A percentile compares a stretch with the other conserved stretches of the same genome.
phyloP scores from a whole-genome alignment of 2,797 vertebrate genomes.

The Enteromius afrohamiltoni region DNA sequence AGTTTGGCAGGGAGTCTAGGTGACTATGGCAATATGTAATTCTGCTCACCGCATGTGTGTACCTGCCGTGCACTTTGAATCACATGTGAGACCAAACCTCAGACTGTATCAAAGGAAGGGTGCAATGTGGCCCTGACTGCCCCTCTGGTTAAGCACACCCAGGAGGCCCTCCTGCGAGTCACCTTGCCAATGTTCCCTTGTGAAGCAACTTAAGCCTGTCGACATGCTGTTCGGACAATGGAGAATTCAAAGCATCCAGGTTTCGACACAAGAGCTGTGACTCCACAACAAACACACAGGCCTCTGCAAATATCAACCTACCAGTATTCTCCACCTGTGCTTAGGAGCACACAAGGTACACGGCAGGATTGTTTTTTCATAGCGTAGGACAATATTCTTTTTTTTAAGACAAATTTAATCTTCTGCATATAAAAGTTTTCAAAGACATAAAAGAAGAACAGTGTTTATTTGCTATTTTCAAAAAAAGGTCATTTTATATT shows the following conservation, averaged over 20 bases:
- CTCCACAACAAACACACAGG: constrained; percentile 88
- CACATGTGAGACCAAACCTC: constrained; percentile 69
- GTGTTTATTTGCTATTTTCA: constrained; percentile 41
- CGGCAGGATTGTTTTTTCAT: constrained; percentile 79
- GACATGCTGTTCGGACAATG: constrained; percentile 85
- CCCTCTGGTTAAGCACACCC: constrained; percentile 75
- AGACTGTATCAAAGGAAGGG: constrained; percentile 69
- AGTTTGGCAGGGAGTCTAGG: constrained; percentile 64
- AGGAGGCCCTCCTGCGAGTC: constrained; percentile 80
- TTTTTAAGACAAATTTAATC: constrained; percentile 15
- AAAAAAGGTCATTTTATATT: constrained; percentile 86
- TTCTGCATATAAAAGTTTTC: constrained; percentile 39
- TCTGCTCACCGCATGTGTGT: constrained; percentile 66
- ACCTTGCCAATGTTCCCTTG: constrained; percentile 81
- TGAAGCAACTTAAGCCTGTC: constrained; percentile 86
- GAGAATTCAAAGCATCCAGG: constrained; percentile 82
- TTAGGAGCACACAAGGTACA: not conserved
- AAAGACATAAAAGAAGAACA: constrained; percentile 45
- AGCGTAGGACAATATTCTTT: constrained; percentile 67
- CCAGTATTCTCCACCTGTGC: constrained; percentile 9
- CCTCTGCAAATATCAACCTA: constrained; percentile 83
- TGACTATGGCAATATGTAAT: constrained; percentile 75
- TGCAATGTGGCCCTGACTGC: constrained; percentile 75
- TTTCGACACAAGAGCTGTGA: constrained; percentile 81
- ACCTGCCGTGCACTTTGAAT: constrained; percentile 70